Base-by-base conservation (phyloP, 2,797 vertebrate genomes). In the Phrynocephalus vlangalii region DNA sequence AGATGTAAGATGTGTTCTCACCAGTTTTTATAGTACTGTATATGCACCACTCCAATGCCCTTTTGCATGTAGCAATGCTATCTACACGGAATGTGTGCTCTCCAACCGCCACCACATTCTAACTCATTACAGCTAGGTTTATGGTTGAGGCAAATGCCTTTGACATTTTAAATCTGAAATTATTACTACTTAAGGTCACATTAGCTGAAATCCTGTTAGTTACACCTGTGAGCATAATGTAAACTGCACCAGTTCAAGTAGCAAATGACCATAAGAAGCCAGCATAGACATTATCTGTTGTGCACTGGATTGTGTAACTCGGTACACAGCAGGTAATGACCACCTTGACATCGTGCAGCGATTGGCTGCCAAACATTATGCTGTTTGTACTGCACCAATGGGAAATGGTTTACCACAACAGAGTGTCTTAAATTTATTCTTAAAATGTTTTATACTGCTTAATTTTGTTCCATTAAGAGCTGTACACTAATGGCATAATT, bases 351-450 rank as follows among this genome's bases (percentile, higher is more conserved):
- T 22, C 60, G 16, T 63, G 60, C 60, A 63, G 18, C 60, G 4
- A 63, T 63, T 63, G 16, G 18, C 60, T 18, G 60, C 18, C 60
- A 63, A 20, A 63, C 3, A 15, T 63, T 63, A 63, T 63, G 60
- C 60, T 63, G 60, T 63, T 63, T 63, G 60, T 16, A 15, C 16
- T 63, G 16, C 18, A 20, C 60, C 15, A 63, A 13, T 63, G 18
- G 16, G 60, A 63, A 63, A 63, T 20, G 18, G 80, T 67, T 80
- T 80, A 67, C 24, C 11, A 30, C 16, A 66, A 80, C 4, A 5
- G 56, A 75, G 48, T 52, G 24, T 48, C 30, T 81, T 86, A 81
- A 73, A 73, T 86, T 60, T 80, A 52, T 80, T 44, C 24, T 73
- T 84, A 26, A 44, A 50, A 24, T 5, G 30, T 38, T 28, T 75